Evolutionary conservation across 2,888 invertebrate genomes (phyloP).

Genomic region (Mesopsocus fuscifrons): DNA sequence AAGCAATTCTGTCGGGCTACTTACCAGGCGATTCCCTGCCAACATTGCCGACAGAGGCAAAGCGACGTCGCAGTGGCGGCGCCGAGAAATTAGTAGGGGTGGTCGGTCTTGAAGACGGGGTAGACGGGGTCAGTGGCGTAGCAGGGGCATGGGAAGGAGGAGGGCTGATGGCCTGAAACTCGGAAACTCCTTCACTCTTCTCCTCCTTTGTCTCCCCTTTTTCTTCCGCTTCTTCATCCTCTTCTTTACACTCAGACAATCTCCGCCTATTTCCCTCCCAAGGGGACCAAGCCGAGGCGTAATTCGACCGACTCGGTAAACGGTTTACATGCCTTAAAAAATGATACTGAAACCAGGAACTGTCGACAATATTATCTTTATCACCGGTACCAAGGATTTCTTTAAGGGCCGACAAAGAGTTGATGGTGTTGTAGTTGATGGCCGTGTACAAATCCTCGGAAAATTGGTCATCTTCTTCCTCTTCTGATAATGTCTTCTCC

Average conservation of each 20-base stretch:
- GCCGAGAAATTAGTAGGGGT: constrained; percentile 23
- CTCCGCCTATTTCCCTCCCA: constrained; percentile 39
- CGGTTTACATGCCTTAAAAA: constrained; percentile 54
- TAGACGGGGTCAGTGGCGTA: constrained; percentile 19
- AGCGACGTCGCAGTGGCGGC: constrained; percentile 23
- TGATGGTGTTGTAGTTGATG: constrained; percentile 48
- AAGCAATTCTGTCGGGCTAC: too few species aligned
- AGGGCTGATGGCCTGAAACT: not conserved
- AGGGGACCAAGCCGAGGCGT: constrained; percentile 26
- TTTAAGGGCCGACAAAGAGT: constrained; percentile 42
- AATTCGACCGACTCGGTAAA: constrained; percentile 34
- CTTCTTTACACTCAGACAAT: constrained; percentile 64
- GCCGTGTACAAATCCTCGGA: constrained; percentile 44
- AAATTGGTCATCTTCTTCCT: constrained; percentile 36
- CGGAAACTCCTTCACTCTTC: constrained; percentile 5
- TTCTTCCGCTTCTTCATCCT: constrained; percentile 49
- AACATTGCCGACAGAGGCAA: constrained; percentile 24
- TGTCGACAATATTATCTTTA: constrained; percentile 31
- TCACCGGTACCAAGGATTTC: constrained; percentile 31
- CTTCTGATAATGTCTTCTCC: constrained; percentile 15
- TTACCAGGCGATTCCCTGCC: constrained; percentile 22
- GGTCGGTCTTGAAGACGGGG: constrained; percentile 22
- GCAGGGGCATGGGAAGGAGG: constrained; percentile 8
- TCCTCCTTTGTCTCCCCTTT: constrained; percentile 19
- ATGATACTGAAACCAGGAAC: constrained; percentile 44